Conservation (phyloP, 2,888 invertebrate species). For the Alcis repandata region DNA sequence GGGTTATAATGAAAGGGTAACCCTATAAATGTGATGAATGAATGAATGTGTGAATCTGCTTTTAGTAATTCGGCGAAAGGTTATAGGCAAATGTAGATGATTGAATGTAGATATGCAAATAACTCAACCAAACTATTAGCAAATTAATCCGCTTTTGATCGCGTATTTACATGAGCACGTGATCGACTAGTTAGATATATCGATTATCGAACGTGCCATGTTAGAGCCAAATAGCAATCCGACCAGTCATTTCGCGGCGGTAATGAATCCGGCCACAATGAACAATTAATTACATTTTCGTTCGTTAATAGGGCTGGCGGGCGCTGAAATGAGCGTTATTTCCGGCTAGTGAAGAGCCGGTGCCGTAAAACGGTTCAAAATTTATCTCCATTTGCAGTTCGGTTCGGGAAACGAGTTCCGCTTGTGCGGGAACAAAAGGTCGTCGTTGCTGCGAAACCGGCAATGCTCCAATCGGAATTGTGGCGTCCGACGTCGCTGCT, state of each 20-base stretch:
- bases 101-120: not conserved
- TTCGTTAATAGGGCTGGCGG: constrained; percentile 63
- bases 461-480: constrained; percentile 75
- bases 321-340: constrained; percentile 66
- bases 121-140: no score
- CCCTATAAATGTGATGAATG: no score
- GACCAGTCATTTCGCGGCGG: constrained; percentile 54
- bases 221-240: constrained; percentile 57
- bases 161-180: constrained; percentile 29
- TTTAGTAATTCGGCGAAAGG: no score
- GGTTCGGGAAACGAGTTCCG: constrained; percentile 70
- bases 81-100: no score
- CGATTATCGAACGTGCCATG: constrained; percentile 51
- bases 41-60: no score
- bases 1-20: no score
- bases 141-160: constrained; percentile 33
- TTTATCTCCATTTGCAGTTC: constrained; percentile 75
- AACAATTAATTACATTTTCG: constrained; percentile 69
- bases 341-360: constrained; percentile 59
- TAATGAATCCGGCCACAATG: constrained; percentile 66
- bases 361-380: constrained; percentile 59
- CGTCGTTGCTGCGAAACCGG: constrained; percentile 65
- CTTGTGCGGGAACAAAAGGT: constrained; percentile 72
- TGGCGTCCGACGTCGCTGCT: constrained; percentile 57
- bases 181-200: constrained; percentile 32